These are phyloP conservation scores for Perodicticus potto DNA, from an alignment of 2,797 vertebrate species.

Conservation along the genomic window DNA sequence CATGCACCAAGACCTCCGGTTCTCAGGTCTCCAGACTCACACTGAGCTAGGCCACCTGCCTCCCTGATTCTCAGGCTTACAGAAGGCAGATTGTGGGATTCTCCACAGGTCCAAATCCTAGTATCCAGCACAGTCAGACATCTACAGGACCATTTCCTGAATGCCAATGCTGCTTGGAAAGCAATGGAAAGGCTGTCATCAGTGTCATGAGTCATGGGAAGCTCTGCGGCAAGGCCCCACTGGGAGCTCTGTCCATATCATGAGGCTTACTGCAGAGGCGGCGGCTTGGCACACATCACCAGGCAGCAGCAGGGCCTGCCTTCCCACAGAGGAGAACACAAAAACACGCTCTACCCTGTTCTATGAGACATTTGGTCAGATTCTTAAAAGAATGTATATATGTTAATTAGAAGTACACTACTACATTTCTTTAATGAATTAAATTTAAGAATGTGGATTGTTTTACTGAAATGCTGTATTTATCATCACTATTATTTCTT, in stretches of 20 bases:
- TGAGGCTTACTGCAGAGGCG: too few relatives aligned
- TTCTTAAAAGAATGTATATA: accelerated
- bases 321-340: background rate
- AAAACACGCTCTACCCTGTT: background rate
- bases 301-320: background rate
- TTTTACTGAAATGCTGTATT: background rate
- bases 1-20: too few relatives aligned
- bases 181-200: constrained; percentile 38
- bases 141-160: constrained; percentile 64
- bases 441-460: background rate
- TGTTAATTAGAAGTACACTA: background rate
- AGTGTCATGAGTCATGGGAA: constrained; percentile 65
- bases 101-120: constrained; percentile 57
- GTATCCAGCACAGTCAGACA: constrained; percentile 30
- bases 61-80: too few relatives aligned
- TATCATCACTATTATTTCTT: background rate
- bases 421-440: background rate
- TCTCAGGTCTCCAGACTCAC: too few relatives aligned
- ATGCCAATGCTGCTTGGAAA: constrained; percentile 65
- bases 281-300: background rate
- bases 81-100: too few relatives aligned
- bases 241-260: constrained; percentile 16
- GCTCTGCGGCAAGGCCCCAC: background rate
- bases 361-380: accelerated
- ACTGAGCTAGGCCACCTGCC: too few relatives aligned